Evolutionary conservation across 2,888 invertebrate genomes (phyloP).

Genomic region (Baronia brevicornis): DNA sequence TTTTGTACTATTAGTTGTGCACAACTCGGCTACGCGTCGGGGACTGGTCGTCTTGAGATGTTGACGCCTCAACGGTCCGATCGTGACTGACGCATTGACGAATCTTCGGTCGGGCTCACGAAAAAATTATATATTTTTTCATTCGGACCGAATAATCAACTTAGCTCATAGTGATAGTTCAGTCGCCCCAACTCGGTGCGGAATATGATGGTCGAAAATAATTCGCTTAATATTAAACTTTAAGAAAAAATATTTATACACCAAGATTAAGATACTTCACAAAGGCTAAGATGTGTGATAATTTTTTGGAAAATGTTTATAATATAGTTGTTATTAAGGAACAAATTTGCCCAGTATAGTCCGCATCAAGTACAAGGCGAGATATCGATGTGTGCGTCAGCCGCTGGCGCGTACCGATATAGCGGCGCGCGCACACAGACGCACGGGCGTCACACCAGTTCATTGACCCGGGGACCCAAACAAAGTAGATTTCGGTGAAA

Average conservation of each 20-base stretch:
- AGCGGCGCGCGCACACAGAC: slow-evolving; percentile 57
- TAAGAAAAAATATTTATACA: slow-evolving; percentile 33
- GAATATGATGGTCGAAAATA: slow-evolving; percentile 29
- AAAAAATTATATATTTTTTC: slow-evolving; percentile 69
- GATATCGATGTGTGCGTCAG: slow-evolving; percentile 46
- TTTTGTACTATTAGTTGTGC: slow-evolving; percentile 71
- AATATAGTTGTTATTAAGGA: slow-evolving; percentile 48
- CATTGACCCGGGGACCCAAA: slow-evolving; percentile 71
- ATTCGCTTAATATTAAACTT: slow-evolving; percentile 19
- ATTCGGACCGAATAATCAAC: slow-evolving; percentile 68
- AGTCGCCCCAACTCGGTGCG: slow-evolving; percentile 47
- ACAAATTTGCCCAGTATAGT: slow-evolving; percentile 47
- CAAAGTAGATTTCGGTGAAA: slow-evolving; percentile 75
- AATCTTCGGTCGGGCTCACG: slow-evolving; percentile 65
- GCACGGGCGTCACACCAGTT: slow-evolving; percentile 55
- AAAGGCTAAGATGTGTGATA: slow-evolving; percentile 14
- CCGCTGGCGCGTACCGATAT: slow-evolving; percentile 36
- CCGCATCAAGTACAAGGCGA: slow-evolving; percentile 32
- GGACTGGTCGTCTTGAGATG: slow-evolving; percentile 53
- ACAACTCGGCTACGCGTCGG: slow-evolving; percentile 55
- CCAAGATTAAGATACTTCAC: background rate
- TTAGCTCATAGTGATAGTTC: slow-evolving; percentile 71
- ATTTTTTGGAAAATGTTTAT: slow-evolving; percentile 12
- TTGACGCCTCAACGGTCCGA: slow-evolving; percentile 57
- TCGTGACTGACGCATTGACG: slow-evolving; percentile 70